Percentiles rank a stretch among this genome's conserved stretches.
Evolutionary conservation across 2,113 vertebrate genomes (phyloP).

Genomic region (Rhinopithecus roxellana): DNA sequence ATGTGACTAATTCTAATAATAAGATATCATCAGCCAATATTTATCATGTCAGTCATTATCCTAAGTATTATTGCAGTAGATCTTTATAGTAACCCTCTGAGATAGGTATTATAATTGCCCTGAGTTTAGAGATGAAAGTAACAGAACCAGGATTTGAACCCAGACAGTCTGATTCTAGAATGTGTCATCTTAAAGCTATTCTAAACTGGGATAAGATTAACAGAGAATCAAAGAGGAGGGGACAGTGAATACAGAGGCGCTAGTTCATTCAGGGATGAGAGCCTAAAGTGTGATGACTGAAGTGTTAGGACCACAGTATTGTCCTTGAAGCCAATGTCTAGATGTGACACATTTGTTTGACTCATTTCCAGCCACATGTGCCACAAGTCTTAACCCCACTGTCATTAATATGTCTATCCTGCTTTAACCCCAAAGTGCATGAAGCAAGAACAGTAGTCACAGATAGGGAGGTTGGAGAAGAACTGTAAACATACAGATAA

Average conservation of each 20-base stretch:
- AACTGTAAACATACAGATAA: not conserved
- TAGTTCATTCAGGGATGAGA: not conserved
- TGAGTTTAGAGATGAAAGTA: not conserved
- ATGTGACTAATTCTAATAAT: not conserved
- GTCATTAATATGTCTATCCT: not conserved
- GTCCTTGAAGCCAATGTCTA: not conserved
- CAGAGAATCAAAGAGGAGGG: not conserved
- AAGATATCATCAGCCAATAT: not conserved
- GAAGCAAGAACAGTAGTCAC: not conserved
- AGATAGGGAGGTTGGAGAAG: not conserved
- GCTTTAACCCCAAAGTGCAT: not conserved
- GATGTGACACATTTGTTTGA: not conserved
- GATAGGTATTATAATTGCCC: not conserved
- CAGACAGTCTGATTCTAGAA: not conserved
- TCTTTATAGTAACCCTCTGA: not conserved
- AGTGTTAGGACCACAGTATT: fast-evolving
- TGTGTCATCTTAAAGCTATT: not conserved
- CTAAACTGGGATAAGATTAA: not conserved
- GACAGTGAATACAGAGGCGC: not conserved
- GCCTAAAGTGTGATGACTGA: not conserved
- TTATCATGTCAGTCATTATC: not conserved
- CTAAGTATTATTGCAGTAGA: not conserved
- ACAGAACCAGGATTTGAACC: not conserved
- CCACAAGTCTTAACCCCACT: not conserved
- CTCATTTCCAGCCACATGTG: not conserved